These are phyloP conservation scores for Aspidiotus destructor DNA, from an alignment of 2,888 invertebrate genomes.

Conservation along the genomic window DNA sequence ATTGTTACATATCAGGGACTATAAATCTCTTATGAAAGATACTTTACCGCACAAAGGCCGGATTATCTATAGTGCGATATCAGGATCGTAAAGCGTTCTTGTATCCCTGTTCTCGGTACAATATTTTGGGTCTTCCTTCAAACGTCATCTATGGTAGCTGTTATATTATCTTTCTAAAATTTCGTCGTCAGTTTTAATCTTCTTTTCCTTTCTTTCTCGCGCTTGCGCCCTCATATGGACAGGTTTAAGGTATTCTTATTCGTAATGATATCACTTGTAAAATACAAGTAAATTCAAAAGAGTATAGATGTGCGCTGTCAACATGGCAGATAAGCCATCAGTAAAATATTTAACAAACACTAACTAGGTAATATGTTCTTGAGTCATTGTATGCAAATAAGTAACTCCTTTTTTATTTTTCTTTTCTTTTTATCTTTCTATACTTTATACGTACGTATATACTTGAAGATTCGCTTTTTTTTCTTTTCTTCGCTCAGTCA, in stretches of 20 bases:
- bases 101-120: no score
- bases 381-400: conserved; percentile 30
- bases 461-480: neutral
- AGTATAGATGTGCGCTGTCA: conserved; percentile 29
- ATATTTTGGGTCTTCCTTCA: no score
- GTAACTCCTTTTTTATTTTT: conserved; percentile 19
- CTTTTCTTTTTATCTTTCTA: neutral
- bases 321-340: conserved; percentile 33
- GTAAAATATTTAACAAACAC: conserved; percentile 27
- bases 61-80: no score
- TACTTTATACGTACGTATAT: neutral
- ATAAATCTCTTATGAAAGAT: no score
- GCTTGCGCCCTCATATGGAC: no score
- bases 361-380: conserved; percentile 31
- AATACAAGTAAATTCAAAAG: neutral
- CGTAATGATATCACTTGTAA: conserved; percentile 29
- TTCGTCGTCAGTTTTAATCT: no score
- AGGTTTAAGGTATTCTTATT: neutral
- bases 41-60: no score
- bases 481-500: conserved; percentile 11
- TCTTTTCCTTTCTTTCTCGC: no score
- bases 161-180: no score
- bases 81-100: no score
- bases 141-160: no score
- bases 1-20: no score